Evolutionary conservation across 30 jellyfish, hydroid and myxozoan species (phyloP), one percentile per base, ranked within the genome.

Genomic region (Hydractinia echinata): DNA sequence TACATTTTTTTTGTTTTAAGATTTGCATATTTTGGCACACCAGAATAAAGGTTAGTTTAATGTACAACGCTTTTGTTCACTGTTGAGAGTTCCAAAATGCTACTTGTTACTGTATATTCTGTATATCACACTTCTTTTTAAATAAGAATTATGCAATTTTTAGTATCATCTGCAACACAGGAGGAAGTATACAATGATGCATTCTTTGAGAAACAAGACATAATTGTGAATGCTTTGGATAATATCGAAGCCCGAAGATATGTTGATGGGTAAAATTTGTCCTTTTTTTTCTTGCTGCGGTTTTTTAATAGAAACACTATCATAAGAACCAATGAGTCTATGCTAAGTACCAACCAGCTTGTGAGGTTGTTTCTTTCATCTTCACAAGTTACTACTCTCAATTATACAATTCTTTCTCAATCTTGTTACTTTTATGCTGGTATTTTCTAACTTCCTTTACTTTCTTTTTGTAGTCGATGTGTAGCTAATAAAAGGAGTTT

Each of bases 221-320:
- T 91, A 55, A 83, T 91, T 69, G 95, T 91, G 54, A 91, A 91
- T 74, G 98, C 98, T 7, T 78, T 91, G 85, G 98, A 91, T 77
- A 91, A 91, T 56, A 74, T 91, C 15, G 96, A 86, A 70, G 96
- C 98, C 6, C 83, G 98, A 60, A 64, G 95, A 78, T 91, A 91
- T 76, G 92, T 91, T 8, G 98, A 91, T 74, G 84, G 98, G 98
- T 91, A 72, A 13, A 62, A 7, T 60, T 7, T 30, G 44, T 30
- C 44, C 2, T 30, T 30, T 30, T 30, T 30, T n/a, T n/a, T n/a
- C n/a, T n/a, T n/a, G n/a, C n/a, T n/a, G n/a, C n/a, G n/a, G n/a
- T n/a, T n/a, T 30, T 30, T 30, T 30, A 30, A 2, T 30, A 30
- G 2, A 30, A 30, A 30, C 44, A 30, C 44, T 30, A 30, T 30